Conservation (phyloP, 2,113 vertebrate genomes). For the Sebastes schlegelii region DNA sequence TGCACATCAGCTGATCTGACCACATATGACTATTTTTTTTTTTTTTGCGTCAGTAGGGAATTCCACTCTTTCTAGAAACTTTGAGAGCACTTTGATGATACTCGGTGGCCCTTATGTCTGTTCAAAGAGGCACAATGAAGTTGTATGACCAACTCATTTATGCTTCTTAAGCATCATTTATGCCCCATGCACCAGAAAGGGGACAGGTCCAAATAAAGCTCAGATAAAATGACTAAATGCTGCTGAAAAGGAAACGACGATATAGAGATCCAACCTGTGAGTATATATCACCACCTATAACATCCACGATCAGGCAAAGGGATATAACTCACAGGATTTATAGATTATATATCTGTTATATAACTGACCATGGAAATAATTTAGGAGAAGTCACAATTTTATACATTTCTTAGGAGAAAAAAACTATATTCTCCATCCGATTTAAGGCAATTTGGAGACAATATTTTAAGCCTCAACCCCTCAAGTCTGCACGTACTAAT, state of each 20-base stretch:
- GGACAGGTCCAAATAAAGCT: constrained; percentile 84
- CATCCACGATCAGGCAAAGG: constrained; percentile 5
- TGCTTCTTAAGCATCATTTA: constrained; percentile 88
- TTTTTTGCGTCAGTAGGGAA: constrained; percentile 82
- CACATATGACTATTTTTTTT: constrained; percentile 71
- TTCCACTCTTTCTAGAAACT: constrained; percentile 86
- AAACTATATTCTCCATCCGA: background rate
- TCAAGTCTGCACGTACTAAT: constrained; percentile 58
- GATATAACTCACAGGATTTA: background rate
- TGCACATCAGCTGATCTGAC: constrained; percentile 68
- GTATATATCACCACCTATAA: constrained; percentile 59
- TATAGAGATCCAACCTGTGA: constrained; percentile 66
- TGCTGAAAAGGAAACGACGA: constrained; percentile 56
- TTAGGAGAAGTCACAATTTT: background rate
- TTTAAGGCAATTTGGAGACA: constrained; percentile 49
- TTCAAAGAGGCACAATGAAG: constrained; percentile 87
- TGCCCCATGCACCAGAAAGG: constrained; percentile 71
- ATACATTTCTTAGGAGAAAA: background rate
- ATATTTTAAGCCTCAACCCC: constrained; percentile 26
- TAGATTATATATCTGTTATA: background rate
- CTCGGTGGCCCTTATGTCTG: constrained; percentile 83
- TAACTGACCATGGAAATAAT: background rate
- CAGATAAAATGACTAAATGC: constrained; percentile 74
- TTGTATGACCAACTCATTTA: constrained; percentile 86
- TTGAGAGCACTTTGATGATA: constrained; percentile 87